Evolutionary conservation across 2,888 invertebrate species (phyloP), one percentile per base, ranked within the genome.

Genomic region (Mimas tiliae): DNA sequence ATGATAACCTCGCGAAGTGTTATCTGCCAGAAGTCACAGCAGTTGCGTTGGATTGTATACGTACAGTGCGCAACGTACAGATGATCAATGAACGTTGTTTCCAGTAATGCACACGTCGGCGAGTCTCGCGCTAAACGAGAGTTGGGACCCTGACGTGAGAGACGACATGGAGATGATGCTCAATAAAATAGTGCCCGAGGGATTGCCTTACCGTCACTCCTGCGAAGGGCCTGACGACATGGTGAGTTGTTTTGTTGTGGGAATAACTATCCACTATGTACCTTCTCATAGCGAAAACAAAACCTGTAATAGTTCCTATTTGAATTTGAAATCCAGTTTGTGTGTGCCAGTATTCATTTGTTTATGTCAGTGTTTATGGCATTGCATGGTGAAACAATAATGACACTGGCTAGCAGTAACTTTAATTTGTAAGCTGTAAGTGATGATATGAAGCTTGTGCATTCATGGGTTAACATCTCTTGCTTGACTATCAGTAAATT

Each of bases 81-180:
- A 87, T 89, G 87, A 89, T 85, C 79, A 77, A 74, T 77, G 76
- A 73, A 78, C 83, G 79, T 85, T 86, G 86, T 78, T 95, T 96
- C 82, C 95, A 99, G 99, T 99, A 93, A 96, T 99, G 94, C 99
- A 99, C 94, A 99, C 99, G 85, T 99, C 98, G 85, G 99, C 99
- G 88, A 99, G 98, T 95, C 95, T 99, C 90, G 98, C 98, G 79
- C 95, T 99, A 89, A 99, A 99, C 93, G 99, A 99, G 95, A 98
- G 98, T 94, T 99, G 98, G 98, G 99, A 99, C 94, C 98, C 98
- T 74, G 98, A 98, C 93, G 98, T 98, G 72, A 96, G 98, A 94
- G 98, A 98, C 89, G 99, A 99, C 90, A 99, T 99, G 98, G 99
- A 99, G 94, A 99, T 98, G 98, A 98, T 99, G 98, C 95, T 99